Percentiles rank a stretch among this genome's conserved stretches.
Evolutionary conservation across 2,797 vertebrate species (phyloP).

Genomic region (Ptychobarbus kaznakovi): DNA sequence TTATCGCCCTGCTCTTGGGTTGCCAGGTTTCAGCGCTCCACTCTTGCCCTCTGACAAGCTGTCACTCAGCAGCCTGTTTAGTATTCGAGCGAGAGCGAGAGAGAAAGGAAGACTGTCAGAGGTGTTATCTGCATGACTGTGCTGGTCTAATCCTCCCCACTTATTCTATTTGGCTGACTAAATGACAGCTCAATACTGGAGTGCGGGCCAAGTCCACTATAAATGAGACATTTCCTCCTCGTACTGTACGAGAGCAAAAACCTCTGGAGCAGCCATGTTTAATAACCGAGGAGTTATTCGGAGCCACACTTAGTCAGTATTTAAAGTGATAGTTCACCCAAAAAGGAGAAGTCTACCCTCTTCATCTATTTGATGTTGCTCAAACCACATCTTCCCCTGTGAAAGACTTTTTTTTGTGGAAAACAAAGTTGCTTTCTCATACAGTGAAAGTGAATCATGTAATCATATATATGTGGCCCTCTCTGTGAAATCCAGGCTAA

Average conservation of each 20-base stretch:
- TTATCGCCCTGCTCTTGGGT: slow-evolving; percentile 57
- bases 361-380: neutral
- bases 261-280: slow-evolving; percentile 3
- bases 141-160: slow-evolving; percentile 70
- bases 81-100: slow-evolving; percentile 65
- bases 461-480: too few species aligned
- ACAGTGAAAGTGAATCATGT: too few species aligned
- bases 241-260: slow-evolving; percentile 33
- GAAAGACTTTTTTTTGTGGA: neutral
- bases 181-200: slow-evolving; percentile 74
- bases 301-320: neutral
- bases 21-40: slow-evolving; percentile 55
- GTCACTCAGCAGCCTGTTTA: slow-evolving; percentile 68
- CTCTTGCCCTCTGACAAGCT: slow-evolving; percentile 57
- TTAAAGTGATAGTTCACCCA: slow-evolving; percentile 12
- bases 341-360: neutral
- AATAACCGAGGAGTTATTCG: slow-evolving; percentile 8
- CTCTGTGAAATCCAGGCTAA: too few species aligned
- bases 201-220: slow-evolving; percentile 42
- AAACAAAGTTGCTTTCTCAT: too few species aligned
- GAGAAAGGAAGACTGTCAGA: slow-evolving; percentile 49
- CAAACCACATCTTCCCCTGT: neutral
- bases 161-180: slow-evolving; percentile 77
- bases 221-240: slow-evolving; percentile 33
- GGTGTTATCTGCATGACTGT: slow-evolving; percentile 63